Percentiles rank a stretch among this genome's conserved stretches.
These are phyloP conservation scores for Leptothorax acervorum DNA, from an alignment of 2,888 invertebrate genomes.

Conservation along the genomic window DNA sequence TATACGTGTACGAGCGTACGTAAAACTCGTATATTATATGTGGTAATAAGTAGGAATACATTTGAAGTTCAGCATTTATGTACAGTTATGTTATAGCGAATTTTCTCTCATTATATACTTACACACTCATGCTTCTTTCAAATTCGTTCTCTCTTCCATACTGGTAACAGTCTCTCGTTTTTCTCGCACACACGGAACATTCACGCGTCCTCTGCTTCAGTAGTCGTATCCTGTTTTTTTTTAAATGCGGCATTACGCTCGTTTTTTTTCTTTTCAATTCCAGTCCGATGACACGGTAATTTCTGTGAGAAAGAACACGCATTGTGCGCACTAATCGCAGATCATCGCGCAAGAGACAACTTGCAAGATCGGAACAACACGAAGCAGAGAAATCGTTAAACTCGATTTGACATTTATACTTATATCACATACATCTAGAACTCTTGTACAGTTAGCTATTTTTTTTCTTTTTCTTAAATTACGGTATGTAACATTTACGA, in stretches of 20 bases:
- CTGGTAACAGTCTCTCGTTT: constrained; percentile 7
- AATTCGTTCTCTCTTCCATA: constrained; percentile 62
- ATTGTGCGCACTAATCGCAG: constrained; percentile 77
- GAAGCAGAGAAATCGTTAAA: constrained; percentile 57
- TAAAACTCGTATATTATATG: constrained; percentile 64
- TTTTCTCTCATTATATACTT: constrained; percentile 62
- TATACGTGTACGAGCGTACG: constrained; percentile 54
- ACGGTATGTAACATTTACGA: constrained; percentile 76
- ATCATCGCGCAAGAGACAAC: constrained; percentile 35
- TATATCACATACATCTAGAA: constrained; percentile 76
- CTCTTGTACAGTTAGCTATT: constrained; percentile 77
- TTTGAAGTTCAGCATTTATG: constrained; percentile 84
- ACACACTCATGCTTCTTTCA: constrained; percentile 31
- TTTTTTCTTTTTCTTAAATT: constrained; percentile 67
- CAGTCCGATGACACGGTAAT: background rate
- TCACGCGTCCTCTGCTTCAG: constrained; percentile 30
- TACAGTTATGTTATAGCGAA: constrained; percentile 79
- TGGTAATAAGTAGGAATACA: constrained; percentile 83
- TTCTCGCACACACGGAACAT: background rate
- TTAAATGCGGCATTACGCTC: background rate
- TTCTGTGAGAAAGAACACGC: constrained; percentile 25
- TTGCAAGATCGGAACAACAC: background rate
- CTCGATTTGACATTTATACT: constrained; percentile 58
- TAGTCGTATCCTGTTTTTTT: background rate
- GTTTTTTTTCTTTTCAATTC: background rate